These are phyloP conservation scores for Orycteropus afer DNA, from an alignment of 2,113 vertebrate species.

Conservation along the genomic window DNA sequence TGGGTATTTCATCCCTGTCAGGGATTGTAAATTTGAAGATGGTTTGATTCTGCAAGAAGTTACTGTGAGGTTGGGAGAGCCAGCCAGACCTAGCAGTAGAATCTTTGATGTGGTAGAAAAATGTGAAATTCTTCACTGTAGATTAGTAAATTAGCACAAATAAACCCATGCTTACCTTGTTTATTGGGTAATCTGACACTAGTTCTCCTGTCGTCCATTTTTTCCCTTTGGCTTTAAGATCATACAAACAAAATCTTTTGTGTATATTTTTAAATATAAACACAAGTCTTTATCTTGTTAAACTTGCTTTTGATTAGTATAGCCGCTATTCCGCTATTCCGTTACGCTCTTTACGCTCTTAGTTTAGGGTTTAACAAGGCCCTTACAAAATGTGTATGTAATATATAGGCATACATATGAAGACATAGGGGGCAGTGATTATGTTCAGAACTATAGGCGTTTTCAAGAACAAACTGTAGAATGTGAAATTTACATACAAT, in stretches of 20 bases:
- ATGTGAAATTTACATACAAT: not conserved
- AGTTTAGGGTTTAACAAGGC: conserved; percentile 57
- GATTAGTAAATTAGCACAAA: no score
- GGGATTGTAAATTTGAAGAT: no score
- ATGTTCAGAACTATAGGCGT: not conserved
- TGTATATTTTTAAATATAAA: conserved; percentile 73
- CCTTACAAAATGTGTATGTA: conserved; percentile 27
- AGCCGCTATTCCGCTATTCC: conserved; percentile 62
- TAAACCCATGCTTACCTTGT: no score
- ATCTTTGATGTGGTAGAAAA: no score
- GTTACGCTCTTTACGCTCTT: no score
- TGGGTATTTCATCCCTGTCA: no score
- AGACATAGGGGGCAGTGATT: not conserved
- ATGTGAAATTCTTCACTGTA: no score
- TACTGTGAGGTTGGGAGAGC: no score
- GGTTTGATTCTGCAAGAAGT: no score
- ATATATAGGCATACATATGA: not conserved
- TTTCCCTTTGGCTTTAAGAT: conserved; percentile 22
- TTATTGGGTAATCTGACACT: no score
- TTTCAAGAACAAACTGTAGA: not conserved
- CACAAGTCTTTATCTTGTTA: conserved; percentile 69
- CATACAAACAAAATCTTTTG: conserved; percentile 52
- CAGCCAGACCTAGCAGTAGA: no score
- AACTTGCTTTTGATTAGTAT: conserved; percentile 74
- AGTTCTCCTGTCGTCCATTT: not conserved